A percentile compares a stretch with the other conserved stretches of the same genome.
Conservation (phyloP, 2,113 vertebrate species). For the Microcebus jonahi region DNA sequence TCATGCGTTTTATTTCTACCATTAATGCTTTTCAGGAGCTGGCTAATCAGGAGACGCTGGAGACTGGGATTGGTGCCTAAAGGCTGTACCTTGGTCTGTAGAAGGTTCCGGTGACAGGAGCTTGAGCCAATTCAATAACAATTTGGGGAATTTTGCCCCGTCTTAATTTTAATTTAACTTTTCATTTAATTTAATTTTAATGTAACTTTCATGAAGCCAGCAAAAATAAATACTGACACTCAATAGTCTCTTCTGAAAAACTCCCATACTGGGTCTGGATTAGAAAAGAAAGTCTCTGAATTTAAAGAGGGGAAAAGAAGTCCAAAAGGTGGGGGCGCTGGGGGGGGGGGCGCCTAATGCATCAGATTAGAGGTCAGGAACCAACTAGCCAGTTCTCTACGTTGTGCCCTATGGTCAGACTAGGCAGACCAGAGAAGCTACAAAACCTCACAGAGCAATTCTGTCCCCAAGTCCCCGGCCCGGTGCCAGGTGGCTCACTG, state of each 20-base stretch:
- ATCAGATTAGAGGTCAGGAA: not conserved
- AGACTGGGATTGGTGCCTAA: not conserved
- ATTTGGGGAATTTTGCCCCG: not conserved
- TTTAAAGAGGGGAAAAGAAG: not conserved
- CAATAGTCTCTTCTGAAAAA: not conserved
- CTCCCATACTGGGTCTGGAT: not conserved
- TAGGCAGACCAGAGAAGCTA: conserved; percentile 1
- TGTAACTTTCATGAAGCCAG: conserved; percentile 13
- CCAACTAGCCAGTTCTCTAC: not conserved
- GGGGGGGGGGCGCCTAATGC: not conserved
- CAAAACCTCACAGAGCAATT: conserved; percentile 12
- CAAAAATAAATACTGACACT: not conserved
- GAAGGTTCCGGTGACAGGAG: not conserved
- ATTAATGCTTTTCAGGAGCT: conserved; percentile 62
- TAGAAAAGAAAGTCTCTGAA: not conserved
- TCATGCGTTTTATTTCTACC: conserved; percentile 51
- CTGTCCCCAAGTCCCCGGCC: not conserved
- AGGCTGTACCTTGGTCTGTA: conserved; percentile 49
- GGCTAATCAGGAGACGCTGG: conserved; percentile 50
- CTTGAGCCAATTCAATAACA: not conserved
- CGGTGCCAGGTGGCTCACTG: conserved; percentile 8
- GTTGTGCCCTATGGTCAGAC: not conserved
- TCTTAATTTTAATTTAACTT: conserved; percentile 53
- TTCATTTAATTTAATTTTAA: conserved; percentile 23
- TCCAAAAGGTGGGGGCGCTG: not conserved